phyloP scores from a whole-genome alignment of 1,140 invertebrate species.

The Oscheius sp. region DNA sequence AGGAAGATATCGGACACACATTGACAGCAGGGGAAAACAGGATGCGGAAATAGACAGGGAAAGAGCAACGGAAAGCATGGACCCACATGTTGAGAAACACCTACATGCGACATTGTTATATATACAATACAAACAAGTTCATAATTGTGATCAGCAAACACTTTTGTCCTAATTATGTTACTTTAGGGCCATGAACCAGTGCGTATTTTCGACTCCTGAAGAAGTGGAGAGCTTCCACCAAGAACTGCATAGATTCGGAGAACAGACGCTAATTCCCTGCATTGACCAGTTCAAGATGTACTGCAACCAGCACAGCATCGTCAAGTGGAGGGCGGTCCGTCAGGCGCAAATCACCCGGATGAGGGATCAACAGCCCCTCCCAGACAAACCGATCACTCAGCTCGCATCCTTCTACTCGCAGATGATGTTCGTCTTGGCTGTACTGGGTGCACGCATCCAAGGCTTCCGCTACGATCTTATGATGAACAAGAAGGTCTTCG shows the following conservation, averaged over 20 bases:
- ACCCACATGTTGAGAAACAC: no score
- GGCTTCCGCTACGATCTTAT: slow-evolving; percentile 55
- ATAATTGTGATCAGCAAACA: not conserved
- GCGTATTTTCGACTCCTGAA: slow-evolving; percentile 2
- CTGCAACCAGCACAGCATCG: slow-evolving; percentile 53
- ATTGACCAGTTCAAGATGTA: slow-evolving; percentile 59
- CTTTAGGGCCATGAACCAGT: slow-evolving; percentile 20
- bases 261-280: slow-evolving; percentile 51
- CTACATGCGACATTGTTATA: no score
- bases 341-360: slow-evolving; percentile 51
- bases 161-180: not conserved
- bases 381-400: slow-evolving; percentile 44
- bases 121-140: not conserved
- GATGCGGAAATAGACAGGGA: no score
- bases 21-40: no score
- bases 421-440: slow-evolving; percentile 58
- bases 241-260: slow-evolving; percentile 34
- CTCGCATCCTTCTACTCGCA: slow-evolving; percentile 54
- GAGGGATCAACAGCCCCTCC: slow-evolving; percentile 49
- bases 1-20: no score
- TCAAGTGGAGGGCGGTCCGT: slow-evolving; percentile 51
- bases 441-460: slow-evolving; percentile 53
- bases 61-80: no score
- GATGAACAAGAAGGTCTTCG: slow-evolving; percentile 52
- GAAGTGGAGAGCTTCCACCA: slow-evolving; percentile 25